Percentiles rank a stretch among this genome's conserved stretches.
Conservation (phyloP, 2,888 invertebrate species). For the Polyommatus icarus region DNA sequence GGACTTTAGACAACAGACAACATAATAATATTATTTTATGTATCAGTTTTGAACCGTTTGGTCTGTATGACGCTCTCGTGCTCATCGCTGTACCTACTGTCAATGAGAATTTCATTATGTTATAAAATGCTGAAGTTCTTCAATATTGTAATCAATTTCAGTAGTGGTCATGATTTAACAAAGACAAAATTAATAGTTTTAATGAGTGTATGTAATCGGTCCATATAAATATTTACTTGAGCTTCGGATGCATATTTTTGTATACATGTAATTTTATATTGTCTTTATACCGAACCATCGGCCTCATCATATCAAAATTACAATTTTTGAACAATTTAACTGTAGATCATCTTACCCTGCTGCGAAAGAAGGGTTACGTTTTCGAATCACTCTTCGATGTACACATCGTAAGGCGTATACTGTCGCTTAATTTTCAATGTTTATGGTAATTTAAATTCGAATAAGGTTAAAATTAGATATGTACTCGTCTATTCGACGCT, state of each 20-base stretch:
- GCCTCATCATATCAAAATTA: slow-evolving; percentile 68
- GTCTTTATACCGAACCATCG: slow-evolving; percentile 55
- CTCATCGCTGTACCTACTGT: neutral
- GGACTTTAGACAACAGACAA: too few species aligned
- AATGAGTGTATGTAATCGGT: slow-evolving; percentile 52
- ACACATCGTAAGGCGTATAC: slow-evolving; percentile 38
- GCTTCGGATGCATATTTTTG: slow-evolving; percentile 76
- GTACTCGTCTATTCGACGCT: slow-evolving; percentile 75
- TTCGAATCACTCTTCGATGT: slow-evolving; percentile 19
- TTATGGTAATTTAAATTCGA: slow-evolving; percentile 64
- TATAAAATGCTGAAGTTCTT: neutral
- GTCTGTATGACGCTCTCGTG: neutral
- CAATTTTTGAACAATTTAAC: slow-evolving; percentile 54
- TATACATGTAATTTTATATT: slow-evolving; percentile 72
- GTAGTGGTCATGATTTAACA: neutral
- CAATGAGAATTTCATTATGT: neutral
- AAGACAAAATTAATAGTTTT: slow-evolving; percentile 15
- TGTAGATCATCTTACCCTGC: slow-evolving; percentile 37
- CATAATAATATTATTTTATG: too few species aligned
- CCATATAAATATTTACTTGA: slow-evolving; percentile 68
- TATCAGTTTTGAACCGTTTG: neutral
- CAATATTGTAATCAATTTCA: neutral
- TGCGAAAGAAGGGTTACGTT: neutral
- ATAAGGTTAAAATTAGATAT: slow-evolving; percentile 66
- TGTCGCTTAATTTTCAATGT: slow-evolving; percentile 61